Evolutionary conservation across 2,113 vertebrate species (phyloP), one percentile per base, ranked within the genome.

Genomic region (Grantiella picta): DNA sequence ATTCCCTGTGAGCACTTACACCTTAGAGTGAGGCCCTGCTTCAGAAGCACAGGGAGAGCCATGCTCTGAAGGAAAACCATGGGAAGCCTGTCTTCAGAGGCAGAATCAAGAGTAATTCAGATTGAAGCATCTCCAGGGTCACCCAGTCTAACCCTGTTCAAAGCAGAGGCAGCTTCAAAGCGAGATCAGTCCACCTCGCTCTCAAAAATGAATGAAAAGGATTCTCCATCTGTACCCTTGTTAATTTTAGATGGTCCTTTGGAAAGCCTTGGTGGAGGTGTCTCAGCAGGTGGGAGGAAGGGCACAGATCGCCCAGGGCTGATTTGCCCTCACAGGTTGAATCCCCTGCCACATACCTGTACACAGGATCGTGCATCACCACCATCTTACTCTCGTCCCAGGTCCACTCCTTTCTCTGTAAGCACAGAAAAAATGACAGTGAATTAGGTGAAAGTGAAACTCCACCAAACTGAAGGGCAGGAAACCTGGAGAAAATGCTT

Each of bases 341-440:
- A 8, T 9, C 47, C 57, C 85, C 56, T 11, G 45, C 45, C 12
- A 54, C 89, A 11, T 71, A 99, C 98, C 99, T 99, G 97, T 98
- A 98, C 71, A 98, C 98, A 0, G 98, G 98, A 76, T 99, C 98
- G 0, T 98, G 98, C 98, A 99, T 99, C 97, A 98, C 97, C 82
- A 98, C 83, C 98, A 98, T 98, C 93, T 98, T 99, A 91, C 97
- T 98, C 94, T 98, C 98, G 3, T 98, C 98, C 98, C 98, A 98
- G 1, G 97, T 97, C 98, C 98, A 98, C 69, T 99, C 98, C 97
- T 99, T 99, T n/a, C 98, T 98, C 98, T 98, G 97, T 20, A 75
- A 78, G 52, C 29, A 92, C 47, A 85, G 15, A 36, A 16, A 87
- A 56, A 83, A 89, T 38, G 20, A 56, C 21, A 64, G 25, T 3